These are phyloP conservation scores for Muntiacus reevesi DNA, from an alignment of 2,113 vertebrate genomes.

Conservation along the genomic window DNA sequence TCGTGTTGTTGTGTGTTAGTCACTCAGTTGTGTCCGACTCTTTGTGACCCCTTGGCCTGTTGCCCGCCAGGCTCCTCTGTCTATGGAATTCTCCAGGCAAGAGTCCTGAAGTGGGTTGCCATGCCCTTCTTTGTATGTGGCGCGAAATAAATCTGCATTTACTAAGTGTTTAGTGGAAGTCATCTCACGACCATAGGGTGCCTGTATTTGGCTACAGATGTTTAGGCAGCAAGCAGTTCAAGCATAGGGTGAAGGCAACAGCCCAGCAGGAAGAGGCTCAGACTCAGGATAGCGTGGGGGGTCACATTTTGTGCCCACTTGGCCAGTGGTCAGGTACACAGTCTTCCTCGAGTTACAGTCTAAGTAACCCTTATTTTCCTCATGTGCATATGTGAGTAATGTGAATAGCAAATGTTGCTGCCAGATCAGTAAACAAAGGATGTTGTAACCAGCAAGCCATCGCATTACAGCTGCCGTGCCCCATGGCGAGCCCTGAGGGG, in stretches of 20 bases:
- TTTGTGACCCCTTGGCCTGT: not conserved
- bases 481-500: not conserved
- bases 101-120: not conserved
- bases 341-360: not conserved
- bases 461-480: not conserved
- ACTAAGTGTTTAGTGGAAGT: not conserved
- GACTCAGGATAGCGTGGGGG: not conserved
- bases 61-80: not conserved
- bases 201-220: fast-evolving
- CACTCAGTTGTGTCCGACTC: not conserved
- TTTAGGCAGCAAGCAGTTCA: not conserved
- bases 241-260: not conserved
- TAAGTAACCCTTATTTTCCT: not conserved
- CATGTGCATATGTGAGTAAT: not conserved
- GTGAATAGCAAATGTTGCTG: not conserved
- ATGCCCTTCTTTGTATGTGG: not conserved
- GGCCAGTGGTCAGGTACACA: not conserved
- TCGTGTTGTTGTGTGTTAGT: not conserved
- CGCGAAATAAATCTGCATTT: not conserved
- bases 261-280: too few relatives aligned
- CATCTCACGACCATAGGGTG: not conserved
- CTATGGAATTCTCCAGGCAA: not conserved
- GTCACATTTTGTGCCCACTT: not conserved
- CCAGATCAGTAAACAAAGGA: not conserved
- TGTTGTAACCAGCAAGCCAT: not conserved